Percentiles rank a stretch among this genome's conserved stretches.
These are phyloP conservation scores for Phyllotis vaccarum DNA, from an alignment of 2,797 vertebrate genomes.

Conservation along the genomic window DNA sequence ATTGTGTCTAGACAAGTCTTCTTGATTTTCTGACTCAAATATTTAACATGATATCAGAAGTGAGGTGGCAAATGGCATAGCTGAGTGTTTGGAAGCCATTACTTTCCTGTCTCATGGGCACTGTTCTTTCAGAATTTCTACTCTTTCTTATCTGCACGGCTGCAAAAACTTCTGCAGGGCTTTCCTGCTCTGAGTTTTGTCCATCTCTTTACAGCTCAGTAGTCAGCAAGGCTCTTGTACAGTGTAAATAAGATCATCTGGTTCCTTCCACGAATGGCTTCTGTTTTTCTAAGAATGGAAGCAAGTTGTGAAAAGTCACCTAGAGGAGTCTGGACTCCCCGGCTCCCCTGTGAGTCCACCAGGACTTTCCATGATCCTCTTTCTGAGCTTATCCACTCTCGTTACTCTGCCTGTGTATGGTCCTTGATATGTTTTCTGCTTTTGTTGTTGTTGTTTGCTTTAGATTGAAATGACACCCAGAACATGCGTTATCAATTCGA, in stretches of 20 bases:
- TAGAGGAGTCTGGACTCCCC: not conserved
- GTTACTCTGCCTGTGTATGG: not conserved
- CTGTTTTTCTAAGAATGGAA: not conserved
- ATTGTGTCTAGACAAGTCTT: not conserved
- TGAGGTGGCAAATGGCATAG: not conserved
- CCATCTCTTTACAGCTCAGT: not conserved
- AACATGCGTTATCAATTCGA: not conserved
- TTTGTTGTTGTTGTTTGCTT: not conserved
- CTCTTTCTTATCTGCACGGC: not conserved
- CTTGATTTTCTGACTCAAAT: slow-evolving; percentile 10
- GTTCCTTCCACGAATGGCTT: not conserved
- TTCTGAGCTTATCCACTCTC: not conserved
- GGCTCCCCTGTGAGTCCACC: not conserved
- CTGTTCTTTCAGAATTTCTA: not conserved
- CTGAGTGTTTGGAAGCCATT: not conserved
- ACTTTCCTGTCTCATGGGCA: not conserved
- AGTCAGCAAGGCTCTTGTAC: not conserved
- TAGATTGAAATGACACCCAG: not conserved
- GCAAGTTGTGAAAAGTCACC: not conserved
- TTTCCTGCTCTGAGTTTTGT: not conserved
- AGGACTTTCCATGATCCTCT: not conserved
- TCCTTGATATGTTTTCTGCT: not conserved
- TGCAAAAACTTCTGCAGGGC: not conserved
- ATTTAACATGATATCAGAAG: not conserved
- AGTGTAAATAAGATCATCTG: not conserved